Evolutionary conservation across 2,797 vertebrate species (phyloP).

Genomic region (Sylvilagus floridanus): DNA sequence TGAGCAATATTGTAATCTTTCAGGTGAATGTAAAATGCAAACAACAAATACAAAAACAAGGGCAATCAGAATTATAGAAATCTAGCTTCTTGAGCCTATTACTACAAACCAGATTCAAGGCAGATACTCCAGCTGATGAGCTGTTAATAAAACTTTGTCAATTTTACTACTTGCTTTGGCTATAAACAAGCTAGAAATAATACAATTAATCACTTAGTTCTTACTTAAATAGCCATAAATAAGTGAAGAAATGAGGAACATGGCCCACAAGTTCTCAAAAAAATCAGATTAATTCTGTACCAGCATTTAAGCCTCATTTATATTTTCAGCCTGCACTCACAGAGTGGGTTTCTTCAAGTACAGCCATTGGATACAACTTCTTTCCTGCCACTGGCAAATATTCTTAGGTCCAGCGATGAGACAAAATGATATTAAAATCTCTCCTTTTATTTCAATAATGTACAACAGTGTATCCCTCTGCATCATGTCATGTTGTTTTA

Average conservation of each 20-base stretch:
- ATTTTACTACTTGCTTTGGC: conserved; percentile 64
- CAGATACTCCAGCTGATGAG: background rate
- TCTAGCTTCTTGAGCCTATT: background rate
- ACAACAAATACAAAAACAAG: background rate
- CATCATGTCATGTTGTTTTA: background rate
- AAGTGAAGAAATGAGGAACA: conserved; percentile 47
- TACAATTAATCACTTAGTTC: conserved; percentile 29
- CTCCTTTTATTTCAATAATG: conserved; percentile 48
- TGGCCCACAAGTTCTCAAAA: conserved; percentile 27
- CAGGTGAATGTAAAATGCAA: background rate
- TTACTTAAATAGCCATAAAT: conserved; percentile 59
- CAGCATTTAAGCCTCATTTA: background rate
- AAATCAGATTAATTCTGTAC: conserved; percentile 45
- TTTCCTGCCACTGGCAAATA: conserved; percentile 5
- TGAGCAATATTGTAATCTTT: background rate
- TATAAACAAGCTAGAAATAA: conserved; percentile 53
- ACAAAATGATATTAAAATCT: conserved; percentile 23
- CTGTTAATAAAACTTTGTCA: conserved; percentile 43
- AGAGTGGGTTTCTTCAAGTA: conserved; percentile 14
- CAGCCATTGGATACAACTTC: background rate
- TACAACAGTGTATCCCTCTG: background rate
- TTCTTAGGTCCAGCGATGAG: background rate
- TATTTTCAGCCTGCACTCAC: background rate
- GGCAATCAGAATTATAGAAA: background rate
- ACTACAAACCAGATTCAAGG: conserved; percentile 50